Conservation (phyloP, 2,888 invertebrate genomes). For the Protonemura montana region DNA sequence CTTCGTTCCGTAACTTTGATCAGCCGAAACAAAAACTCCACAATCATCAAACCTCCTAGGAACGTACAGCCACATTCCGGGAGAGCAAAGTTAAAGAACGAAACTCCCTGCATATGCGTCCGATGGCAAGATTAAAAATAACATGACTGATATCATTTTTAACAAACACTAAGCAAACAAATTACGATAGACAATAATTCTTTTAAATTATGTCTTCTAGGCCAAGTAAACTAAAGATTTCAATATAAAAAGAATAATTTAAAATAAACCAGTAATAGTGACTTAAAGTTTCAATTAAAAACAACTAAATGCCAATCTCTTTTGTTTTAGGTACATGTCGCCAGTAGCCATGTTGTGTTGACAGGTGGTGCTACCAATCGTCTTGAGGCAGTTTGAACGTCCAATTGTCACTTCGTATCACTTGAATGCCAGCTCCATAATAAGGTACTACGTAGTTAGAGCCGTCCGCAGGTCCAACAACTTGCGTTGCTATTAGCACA, state of each 20-base stretch:
- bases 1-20: too few relatives aligned
- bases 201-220: neutral
- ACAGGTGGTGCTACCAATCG: conserved; percentile 73
- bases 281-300: neutral
- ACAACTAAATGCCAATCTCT: neutral
- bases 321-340: neutral
- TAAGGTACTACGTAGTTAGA: conserved; percentile 93
- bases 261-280: neutral
- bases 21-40: too few relatives aligned
- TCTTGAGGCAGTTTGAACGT: conserved; percentile 82
- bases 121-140: neutral
- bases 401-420: conserved; percentile 82
- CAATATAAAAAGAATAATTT: conserved; percentile 14
- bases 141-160: neutral
- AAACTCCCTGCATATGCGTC: too few relatives aligned
- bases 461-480: conserved; percentile 93
- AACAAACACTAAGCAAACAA: neutral
- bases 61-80: neutral
- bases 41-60: too few relatives aligned
- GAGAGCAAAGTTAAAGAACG: neutral
- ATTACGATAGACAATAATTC: neutral
- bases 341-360: neutral
- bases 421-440: conserved; percentile 86
- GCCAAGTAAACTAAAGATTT: neutral
- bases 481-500: conserved; percentile 92